phyloP scores from a whole-genome alignment of 2,888 invertebrate genomes.

The Pasiphila rectangulata region DNA sequence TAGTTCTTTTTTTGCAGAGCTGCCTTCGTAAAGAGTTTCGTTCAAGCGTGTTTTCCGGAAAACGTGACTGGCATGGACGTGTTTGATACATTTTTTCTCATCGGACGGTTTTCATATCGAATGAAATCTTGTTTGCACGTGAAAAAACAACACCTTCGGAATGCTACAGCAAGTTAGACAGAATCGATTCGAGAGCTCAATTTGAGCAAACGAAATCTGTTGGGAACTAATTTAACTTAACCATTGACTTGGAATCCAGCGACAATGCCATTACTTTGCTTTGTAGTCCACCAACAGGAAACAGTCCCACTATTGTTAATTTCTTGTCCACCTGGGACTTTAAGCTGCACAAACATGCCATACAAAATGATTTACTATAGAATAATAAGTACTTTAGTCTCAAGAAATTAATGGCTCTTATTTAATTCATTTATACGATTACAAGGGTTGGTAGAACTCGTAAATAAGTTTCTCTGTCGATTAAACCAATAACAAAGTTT shows the following conservation, averaged over 20 bases:
- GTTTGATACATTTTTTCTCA: constrained; percentile 15
- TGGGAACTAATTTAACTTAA: constrained; percentile 54
- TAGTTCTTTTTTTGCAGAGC: constrained; percentile 31
- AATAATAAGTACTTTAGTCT: no score
- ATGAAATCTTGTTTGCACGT: constrained; percentile 3
- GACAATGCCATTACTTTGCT: constrained; percentile 32
- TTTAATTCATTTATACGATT: constrained; percentile 24
- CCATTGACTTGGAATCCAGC: constrained; percentile 27
- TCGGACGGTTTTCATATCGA: constrained; percentile 4
- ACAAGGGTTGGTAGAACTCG: constrained; percentile 34
- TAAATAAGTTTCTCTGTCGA: constrained; percentile 44
- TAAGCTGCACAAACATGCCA: no score
- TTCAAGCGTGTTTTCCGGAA: constrained; percentile 51
- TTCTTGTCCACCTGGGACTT: constrained; percentile 5
- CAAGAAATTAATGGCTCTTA: no score
- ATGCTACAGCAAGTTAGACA: not conserved
- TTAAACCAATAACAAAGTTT: constrained; percentile 51
- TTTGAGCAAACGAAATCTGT: constrained; percentile 28
- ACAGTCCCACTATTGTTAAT: constrained; percentile 31
- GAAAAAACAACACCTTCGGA: not conserved
- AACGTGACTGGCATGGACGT: constrained; percentile 34
- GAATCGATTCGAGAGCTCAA: not conserved
- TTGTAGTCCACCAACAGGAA: constrained; percentile 23
- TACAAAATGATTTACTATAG: not conserved
- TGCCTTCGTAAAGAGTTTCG: constrained; percentile 56